phyloP scores from a whole-genome alignment of 1,140 invertebrate genomes.

The Elymnias hypermnestra region DNA sequence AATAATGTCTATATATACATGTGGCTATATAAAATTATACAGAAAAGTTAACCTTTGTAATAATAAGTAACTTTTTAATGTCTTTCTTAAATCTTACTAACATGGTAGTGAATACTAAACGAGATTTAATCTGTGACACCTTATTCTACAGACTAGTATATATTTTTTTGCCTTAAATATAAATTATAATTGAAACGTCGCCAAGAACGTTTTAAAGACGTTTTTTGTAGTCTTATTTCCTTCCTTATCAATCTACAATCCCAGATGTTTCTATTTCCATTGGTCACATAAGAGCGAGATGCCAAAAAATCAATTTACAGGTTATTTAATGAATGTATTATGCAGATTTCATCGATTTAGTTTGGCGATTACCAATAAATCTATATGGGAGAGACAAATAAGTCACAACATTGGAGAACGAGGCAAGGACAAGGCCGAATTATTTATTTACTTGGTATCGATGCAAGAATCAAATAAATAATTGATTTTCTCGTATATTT shows the following conservation, averaged over 20 bases:
- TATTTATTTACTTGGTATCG: slow-evolving; percentile 41
- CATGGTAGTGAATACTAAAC: slow-evolving; percentile 5
- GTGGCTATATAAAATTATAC: too few relatives aligned
- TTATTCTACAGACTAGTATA: slow-evolving; percentile 8
- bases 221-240: slow-evolving; percentile 48
- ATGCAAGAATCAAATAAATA: slow-evolving; percentile 46
- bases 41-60: too few relatives aligned
- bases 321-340: slow-evolving; percentile 63
- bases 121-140: slow-evolving; percentile 18
- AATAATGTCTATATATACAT: too few relatives aligned
- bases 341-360: slow-evolving; percentile 59
- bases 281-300: slow-evolving; percentile 28
- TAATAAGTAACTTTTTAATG: too few relatives aligned
- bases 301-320: slow-evolving; percentile 66
- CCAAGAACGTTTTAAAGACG: slow-evolving; percentile 39
- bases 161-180: slow-evolving; percentile 25
- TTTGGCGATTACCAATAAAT: slow-evolving; percentile 59
- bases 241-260: slow-evolving; percentile 43
- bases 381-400: slow-evolving; percentile 60
- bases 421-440: slow-evolving; percentile 48
- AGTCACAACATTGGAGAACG: slow-evolving; percentile 66
- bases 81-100: too few relatives aligned
- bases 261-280: slow-evolving; percentile 46
- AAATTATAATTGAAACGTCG: slow-evolving; percentile 52
- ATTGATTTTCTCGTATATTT: slow-evolving; percentile 6